These are phyloP conservation scores for Notarius lentiginosus DNA, from an alignment of 2,113 vertebrate species.

Conservation along the genomic window DNA sequence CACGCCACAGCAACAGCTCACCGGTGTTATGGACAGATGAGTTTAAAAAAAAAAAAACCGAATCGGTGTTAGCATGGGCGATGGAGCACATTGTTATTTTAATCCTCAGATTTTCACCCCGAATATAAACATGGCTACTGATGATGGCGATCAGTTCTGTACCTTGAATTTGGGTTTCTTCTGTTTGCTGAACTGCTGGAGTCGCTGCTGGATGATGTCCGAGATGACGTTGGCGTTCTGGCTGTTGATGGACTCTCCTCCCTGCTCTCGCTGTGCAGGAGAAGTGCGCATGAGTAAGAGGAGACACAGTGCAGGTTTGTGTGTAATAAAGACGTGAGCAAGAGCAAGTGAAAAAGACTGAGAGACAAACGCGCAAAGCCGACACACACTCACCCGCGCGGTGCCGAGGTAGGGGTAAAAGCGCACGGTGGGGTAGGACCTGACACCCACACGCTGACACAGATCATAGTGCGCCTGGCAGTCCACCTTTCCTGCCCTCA, in stretches of 20 bases:
- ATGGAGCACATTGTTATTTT: no score
- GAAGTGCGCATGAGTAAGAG: neutral
- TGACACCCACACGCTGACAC: conserved; percentile 86
- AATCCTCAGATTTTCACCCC: no score
- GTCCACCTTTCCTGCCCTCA: conserved; percentile 92
- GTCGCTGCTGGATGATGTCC: conserved; percentile 75
- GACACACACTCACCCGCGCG: conserved; percentile 72
- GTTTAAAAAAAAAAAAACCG: no score
- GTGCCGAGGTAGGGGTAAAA: conserved; percentile 79
- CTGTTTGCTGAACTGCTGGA: conserved; percentile 75
- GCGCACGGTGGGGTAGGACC: conserved; percentile 87
- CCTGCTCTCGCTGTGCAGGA: conserved; percentile 68
- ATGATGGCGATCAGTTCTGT: conserved; percentile 42
- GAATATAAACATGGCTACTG: neutral
- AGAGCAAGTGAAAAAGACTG: neutral
- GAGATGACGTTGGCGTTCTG: conserved; percentile 84
- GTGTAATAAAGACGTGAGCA: neutral
- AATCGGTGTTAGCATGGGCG: no score
- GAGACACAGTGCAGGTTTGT: neutral
- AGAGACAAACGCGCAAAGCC: neutral
- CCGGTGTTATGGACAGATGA: no score
- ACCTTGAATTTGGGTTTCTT: conserved; percentile 80
- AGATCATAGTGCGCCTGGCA: conserved; percentile 84
- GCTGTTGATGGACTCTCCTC: conserved; percentile 83
- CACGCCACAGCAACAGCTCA: no score